phyloP scores from a whole-genome alignment of 1,140 invertebrate genomes.

The Apis mellifera region Amel_HAv3.1 CM009934.2:4013001-4013500 shows the following conservation, averaged over 20 bases:
- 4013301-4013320: background rate
- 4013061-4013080: conserved; percentile 7
- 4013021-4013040: background rate
- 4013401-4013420: background rate
- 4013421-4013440: conserved; percentile 3
- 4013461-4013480: background rate
- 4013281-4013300: conserved; percentile 21
- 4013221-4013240: background rate
- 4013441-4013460: background rate
- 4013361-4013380: background rate
- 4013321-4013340: background rate
- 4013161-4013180: background rate
- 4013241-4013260: background rate
- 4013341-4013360: background rate
- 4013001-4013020: conserved; percentile 10
- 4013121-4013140: background rate
- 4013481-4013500: background rate
- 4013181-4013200: background rate
- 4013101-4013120: background rate
- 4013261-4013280: conserved; percentile 40
- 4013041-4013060: background rate
- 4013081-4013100: background rate
- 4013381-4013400: background rate
- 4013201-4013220: background rate
- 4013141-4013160: background rate